Conservation (phyloP, 2,113 vertebrate species). For the Malurus elegans region DNA sequence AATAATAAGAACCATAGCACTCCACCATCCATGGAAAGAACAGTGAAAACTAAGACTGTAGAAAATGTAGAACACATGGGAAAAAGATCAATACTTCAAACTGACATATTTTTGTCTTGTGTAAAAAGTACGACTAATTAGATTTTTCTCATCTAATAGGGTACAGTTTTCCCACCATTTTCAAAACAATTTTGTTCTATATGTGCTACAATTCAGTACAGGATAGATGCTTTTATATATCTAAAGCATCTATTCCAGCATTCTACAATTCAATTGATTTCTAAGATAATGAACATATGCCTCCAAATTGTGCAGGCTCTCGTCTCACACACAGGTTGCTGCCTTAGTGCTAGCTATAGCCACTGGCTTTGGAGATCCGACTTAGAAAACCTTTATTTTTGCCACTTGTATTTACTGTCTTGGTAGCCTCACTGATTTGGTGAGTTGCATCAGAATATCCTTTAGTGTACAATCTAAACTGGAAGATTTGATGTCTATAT, state of each 20-base stretch:
- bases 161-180: background rate
- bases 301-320: background rate
- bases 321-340: background rate
- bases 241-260: background rate
- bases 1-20: background rate
- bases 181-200: background rate
- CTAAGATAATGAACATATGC: background rate
- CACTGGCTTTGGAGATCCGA: background rate
- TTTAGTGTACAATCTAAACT: background rate
- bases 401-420: background rate
- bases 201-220: background rate
- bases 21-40: background rate
- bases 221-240: background rate
- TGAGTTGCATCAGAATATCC: background rate
- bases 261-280: background rate
- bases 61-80: background rate
- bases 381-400: background rate
- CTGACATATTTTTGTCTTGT: background rate
- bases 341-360: background rate
- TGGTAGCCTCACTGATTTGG: background rate
- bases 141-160: background rate
- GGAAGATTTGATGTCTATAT: background rate
- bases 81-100: conserved; percentile 15
- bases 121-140: background rate
- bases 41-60: background rate